Evolutionary conservation across 1,140 invertebrate species (phyloP), one percentile per base, ranked within the genome.

Genomic region (Papilio xuthus): DNA sequence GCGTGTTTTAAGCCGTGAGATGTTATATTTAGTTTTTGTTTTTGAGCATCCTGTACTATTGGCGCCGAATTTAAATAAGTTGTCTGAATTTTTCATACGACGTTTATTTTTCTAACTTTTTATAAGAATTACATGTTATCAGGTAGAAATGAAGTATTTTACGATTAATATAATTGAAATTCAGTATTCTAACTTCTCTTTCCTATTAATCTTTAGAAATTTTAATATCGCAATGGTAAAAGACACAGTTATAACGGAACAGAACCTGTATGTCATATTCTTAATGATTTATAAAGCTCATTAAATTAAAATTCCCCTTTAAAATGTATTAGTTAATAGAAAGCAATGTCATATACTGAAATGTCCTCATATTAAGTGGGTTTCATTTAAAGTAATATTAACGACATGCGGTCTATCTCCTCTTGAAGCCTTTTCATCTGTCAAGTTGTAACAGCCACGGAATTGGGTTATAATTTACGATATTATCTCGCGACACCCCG

Each of bases 381-480:
- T 89, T 85, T 85, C 90, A 90, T 92, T 90, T 83, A 90, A 90
- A 88, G 81, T 86, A 88, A 89, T 86, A 86, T 90, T 92, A 92
- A 93, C 90, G 90, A 92, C 88, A 90, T 80, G 72, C 85, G 87
- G 84, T 89, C 83, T 82, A 80, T 79, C 79, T 81, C 86, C 85
- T 84, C 88, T 84, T 85, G 87, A 89, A 89, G 86, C 90, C 92
- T 94, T 94, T 94, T 94, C 92, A 94, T 93, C 92, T 94, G 92
- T 94, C 92, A 94, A 90, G 88, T 89, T 85, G 89, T 90, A 92
- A 93, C 91, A 89, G 85, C 90, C 86, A 86, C 89, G 89, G 90
- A 92, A 93, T 93, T 93, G 91, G 92, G 91, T 93, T 93, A 92
- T 93, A 93, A 93, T 93, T 93, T 93, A 93, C 87, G 91, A 93